These are phyloP conservation scores for Schizotus pectinicornis DNA, from an alignment of 2,888 invertebrate genomes.

Conservation along the genomic window DNA sequence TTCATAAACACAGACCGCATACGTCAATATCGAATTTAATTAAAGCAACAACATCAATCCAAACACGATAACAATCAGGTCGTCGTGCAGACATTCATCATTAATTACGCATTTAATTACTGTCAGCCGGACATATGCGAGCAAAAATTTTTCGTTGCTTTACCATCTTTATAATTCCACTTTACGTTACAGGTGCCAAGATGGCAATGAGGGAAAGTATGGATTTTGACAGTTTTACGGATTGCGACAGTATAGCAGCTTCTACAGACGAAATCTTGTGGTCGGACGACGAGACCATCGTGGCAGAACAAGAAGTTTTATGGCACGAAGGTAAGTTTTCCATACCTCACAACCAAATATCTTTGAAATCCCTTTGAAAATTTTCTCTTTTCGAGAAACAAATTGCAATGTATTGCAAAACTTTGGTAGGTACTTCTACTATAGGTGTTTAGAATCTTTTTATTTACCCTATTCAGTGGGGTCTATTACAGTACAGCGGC, in stretches of 20 bases:
- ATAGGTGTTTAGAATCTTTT: too few relatives aligned
- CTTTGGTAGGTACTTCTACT: too few relatives aligned
- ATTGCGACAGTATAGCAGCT: slow-evolving; percentile 55
- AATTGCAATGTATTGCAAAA: too few relatives aligned
- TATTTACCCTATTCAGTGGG: too few relatives aligned
- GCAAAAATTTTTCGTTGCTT: not conserved
- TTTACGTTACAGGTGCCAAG: slow-evolving; percentile 1
- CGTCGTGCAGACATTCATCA: slow-evolving; percentile 1
- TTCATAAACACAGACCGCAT: not conserved
- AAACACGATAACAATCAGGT: not conserved
- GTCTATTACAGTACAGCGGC: too few relatives aligned
- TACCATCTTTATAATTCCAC: not conserved
- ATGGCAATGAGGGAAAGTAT: slow-evolving; percentile 50
- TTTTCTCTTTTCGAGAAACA: too few relatives aligned
- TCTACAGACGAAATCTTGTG: slow-evolving; percentile 58
- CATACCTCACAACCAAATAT: too few relatives aligned
- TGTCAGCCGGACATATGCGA: slow-evolving; percentile 1
- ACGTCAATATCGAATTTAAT: slow-evolving; percentile 7
- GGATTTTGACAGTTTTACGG: slow-evolving; percentile 55
- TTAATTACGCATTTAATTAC: slow-evolving; percentile 9
- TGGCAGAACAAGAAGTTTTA: slow-evolving; percentile 56
- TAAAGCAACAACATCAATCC: slow-evolving; percentile 10
- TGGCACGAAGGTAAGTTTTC: slow-evolving; percentile 55
- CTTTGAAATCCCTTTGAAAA: too few relatives aligned
- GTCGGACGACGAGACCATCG: slow-evolving; percentile 59